A percentile compares a stretch with the other conserved stretches of the same genome.
Conservation (phyloP, 2,113 vertebrate genomes). For the Corythoichthys haematopterus region DNA sequence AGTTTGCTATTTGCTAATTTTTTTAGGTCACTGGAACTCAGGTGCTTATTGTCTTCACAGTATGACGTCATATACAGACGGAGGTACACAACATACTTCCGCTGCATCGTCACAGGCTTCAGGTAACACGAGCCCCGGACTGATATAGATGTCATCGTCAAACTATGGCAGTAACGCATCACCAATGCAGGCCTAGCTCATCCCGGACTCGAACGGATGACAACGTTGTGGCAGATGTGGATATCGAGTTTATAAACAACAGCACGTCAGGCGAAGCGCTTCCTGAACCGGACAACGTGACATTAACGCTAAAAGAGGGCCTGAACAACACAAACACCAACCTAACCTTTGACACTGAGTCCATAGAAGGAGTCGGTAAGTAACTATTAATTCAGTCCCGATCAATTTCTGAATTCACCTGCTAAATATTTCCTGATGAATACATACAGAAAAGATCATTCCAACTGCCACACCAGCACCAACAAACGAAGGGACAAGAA, state of each 20-base stretch:
- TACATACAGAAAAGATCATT: no score
- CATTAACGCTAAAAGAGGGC: no score
- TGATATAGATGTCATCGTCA: not conserved
- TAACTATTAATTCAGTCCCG: not conserved
- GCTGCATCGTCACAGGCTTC: not conserved
- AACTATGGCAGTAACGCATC: not conserved
- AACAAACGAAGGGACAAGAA: no score
- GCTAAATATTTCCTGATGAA: no score
- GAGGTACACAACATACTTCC: rapidly evolving
- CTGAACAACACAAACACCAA: no score
- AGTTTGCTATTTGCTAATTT: not conserved
- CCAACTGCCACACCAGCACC: no score
- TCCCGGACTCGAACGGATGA: rapidly evolving
- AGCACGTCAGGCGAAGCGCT: not conserved
- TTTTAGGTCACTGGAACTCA: not conserved
- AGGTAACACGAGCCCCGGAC: conserved; percentile 6
- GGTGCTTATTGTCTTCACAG: conserved; percentile 2
- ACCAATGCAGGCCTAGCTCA: no score
- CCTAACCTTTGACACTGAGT: not conserved
- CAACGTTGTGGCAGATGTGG: conserved; percentile 6
- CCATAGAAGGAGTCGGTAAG: not conserved
- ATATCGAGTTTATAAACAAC: conserved; percentile 18
- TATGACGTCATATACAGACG: not conserved
- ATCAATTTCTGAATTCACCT: no score
- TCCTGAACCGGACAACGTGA: not conserved